phyloP scores from a whole-genome alignment of 2,113 vertebrate species.

The Callochromis pleurospilus region DNA sequence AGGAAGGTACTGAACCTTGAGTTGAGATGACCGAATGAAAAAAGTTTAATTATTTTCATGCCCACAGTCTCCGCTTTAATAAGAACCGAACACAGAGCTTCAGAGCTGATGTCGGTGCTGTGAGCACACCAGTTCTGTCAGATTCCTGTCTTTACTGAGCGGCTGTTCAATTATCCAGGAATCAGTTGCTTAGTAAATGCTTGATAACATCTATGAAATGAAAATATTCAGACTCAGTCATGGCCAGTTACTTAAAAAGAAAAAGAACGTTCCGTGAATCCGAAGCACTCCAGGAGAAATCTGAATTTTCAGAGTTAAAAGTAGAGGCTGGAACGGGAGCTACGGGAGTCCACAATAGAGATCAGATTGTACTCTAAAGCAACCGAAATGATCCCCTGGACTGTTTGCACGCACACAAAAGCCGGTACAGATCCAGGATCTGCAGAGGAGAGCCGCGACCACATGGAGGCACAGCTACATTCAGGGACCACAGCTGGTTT shows the following conservation, averaged over 20 bases:
- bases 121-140: not conserved
- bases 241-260: not conserved
- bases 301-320: not conserved
- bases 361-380: not conserved
- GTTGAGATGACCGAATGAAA: not conserved
- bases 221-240: not conserved
- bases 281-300: not conserved
- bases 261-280: not conserved
- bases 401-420: not conserved
- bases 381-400: not conserved
- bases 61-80: not conserved
- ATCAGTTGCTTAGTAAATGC: conserved; percentile 2
- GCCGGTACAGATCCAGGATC: not conserved
- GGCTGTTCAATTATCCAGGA: not conserved
- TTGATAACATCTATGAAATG: conserved; percentile 13
- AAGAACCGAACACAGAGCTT: not conserved
- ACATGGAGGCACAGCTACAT: not conserved
- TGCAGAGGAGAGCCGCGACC: not conserved
- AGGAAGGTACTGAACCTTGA: not conserved
- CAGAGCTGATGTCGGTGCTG: not conserved
- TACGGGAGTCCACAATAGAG: not conserved
- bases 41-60: not conserved
- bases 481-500: not conserved
- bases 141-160: not conserved
- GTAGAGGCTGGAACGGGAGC: not conserved